Conservation (phyloP, 2,113 vertebrate genomes). For the Leucopsar rothschildi region DNA sequence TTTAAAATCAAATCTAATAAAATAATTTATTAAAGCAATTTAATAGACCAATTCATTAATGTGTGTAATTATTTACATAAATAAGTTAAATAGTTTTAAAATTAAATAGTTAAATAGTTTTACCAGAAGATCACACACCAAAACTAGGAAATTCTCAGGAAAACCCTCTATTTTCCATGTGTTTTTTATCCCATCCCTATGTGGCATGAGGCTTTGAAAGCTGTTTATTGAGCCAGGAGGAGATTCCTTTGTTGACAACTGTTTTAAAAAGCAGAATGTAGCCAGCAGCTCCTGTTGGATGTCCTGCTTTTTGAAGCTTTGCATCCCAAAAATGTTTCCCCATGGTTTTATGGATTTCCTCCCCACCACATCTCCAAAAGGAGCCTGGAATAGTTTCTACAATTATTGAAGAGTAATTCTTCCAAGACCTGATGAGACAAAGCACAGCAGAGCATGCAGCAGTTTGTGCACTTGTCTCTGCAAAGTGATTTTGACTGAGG, state of each 20-base stretch:
- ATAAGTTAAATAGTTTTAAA: no score
- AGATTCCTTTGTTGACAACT: neutral
- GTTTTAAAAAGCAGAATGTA: neutral
- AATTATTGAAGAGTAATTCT: neutral
- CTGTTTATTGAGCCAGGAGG: neutral
- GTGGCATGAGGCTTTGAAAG: neutral
- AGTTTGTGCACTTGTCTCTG: neutral
- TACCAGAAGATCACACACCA: neutral
- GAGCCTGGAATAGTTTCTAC: neutral
- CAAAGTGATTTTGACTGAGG: neutral
- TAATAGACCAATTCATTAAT: neutral
- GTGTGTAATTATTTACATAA: no score
- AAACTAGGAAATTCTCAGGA: neutral
- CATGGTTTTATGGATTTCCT: neutral
- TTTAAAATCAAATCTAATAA: neutral
- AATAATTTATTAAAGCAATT: neutral
- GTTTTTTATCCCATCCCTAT: neutral
- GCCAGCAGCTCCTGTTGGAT: neutral
- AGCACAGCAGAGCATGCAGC: neutral
- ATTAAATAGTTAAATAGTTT: neutral
- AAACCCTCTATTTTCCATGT: neutral
- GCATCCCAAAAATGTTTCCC: neutral
- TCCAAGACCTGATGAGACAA: neutral
- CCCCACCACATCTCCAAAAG: rapidly evolving
- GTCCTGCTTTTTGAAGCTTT: neutral